Evolutionary conservation across 2,888 invertebrate genomes (phyloP).

Genomic region (Drosophila algonquin): DNA sequence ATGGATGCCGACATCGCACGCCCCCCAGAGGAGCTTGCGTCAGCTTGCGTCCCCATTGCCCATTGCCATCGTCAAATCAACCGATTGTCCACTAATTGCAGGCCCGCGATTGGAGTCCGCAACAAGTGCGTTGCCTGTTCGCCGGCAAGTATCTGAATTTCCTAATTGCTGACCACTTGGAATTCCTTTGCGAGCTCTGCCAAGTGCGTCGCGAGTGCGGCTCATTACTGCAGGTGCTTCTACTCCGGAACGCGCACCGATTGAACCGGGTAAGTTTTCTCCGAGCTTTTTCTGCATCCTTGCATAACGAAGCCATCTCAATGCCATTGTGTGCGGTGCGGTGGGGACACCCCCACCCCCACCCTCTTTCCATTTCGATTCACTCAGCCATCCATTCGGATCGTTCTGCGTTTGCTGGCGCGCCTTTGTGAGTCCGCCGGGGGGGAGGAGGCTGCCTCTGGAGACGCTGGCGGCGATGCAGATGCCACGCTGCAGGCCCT

Average conservation of each 20-base stretch:
- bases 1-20: conserved; percentile 32
- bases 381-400: conserved; percentile 68
- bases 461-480: conserved; percentile 25
- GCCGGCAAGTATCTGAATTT: conserved; percentile 78
- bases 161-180: conserved; percentile 82
- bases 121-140: conserved; percentile 82
- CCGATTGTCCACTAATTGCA: conserved; percentile 66
- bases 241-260: conserved; percentile 74
- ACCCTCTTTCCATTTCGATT: conserved; percentile 1
- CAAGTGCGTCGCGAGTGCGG: conserved; percentile 79
- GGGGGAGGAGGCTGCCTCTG: conserved; percentile 22
- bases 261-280: conserved; percentile 77
- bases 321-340: conserved; percentile 11
- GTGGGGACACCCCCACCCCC: conserved; percentile 9
- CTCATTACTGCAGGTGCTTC: conserved; percentile 80
- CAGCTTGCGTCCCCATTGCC: background rate
- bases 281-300: conserved; percentile 18
- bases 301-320: conserved; percentile 54
- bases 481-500: conserved; percentile 55
- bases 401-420: conserved; percentile 62
- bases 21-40: background rate
- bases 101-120: conserved; percentile 76
- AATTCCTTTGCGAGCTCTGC: conserved; percentile 81
- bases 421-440: conserved; percentile 47
- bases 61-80: conserved; percentile 34